Conservation (phyloP, 2,797 vertebrate species). For the Notolepis coatsorum region DNA sequence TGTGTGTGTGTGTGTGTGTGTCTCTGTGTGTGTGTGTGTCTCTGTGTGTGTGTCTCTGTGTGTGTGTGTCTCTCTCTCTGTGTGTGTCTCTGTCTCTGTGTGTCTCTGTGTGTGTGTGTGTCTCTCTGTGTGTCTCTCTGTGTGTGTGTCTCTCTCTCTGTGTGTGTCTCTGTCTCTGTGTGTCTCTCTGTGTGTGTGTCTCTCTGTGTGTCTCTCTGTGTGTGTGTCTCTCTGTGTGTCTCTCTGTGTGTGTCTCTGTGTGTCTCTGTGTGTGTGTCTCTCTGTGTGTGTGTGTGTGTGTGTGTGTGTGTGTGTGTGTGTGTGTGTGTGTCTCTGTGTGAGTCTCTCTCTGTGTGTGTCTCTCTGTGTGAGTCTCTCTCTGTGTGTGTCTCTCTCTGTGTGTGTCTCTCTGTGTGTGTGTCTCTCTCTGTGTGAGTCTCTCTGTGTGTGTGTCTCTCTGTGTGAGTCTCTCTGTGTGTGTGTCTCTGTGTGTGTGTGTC, state of each 20-base stretch:
- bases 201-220: conserved; percentile 31
- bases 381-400: neutral
- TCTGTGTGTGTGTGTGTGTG: conserved; percentile 9
- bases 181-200: conserved; percentile 25
- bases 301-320: no score
- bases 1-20: neutral
- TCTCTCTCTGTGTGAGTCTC: neutral
- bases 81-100: neutral
- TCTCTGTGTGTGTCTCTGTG: conserved; percentile 11
- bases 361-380: neutral
- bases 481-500: conserved; percentile 6
- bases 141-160: conserved; percentile 27
- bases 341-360: no score
- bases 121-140: conserved; percentile 20
- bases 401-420: neutral
- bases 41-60: neutral
- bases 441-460: neutral
- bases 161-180: neutral
- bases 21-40: conserved; percentile 43
- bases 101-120: neutral
- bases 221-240: conserved; percentile 27
- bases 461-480: conserved; percentile 13
- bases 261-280: neutral
- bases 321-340: no score
- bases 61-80: neutral